Conservation (phyloP, 35 echinoderm and acorn worm species). For the Lytechinus pictus region DNA sequence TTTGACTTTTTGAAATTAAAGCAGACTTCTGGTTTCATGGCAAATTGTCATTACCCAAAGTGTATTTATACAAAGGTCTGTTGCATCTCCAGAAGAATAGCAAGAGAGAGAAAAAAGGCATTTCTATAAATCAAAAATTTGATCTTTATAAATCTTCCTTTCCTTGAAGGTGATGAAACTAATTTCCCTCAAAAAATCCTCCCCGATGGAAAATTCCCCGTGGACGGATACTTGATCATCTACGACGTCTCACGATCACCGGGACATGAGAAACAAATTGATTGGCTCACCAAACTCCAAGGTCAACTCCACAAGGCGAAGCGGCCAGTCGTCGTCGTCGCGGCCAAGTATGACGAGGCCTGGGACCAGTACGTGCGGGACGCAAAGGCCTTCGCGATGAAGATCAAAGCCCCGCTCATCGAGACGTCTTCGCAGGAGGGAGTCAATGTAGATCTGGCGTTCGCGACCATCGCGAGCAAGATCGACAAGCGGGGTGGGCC, state of each 20-base stretch:
- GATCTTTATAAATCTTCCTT: no score
- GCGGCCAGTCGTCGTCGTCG: conserved; percentile 72
- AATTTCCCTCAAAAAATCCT: conserved; percentile 73
- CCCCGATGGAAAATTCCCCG: conserved; percentile 83
- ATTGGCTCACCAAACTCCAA: conserved; percentile 60
- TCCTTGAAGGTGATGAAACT: conserved; percentile 72
- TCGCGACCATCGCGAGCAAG: conserved; percentile 64
- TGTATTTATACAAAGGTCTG: no score
- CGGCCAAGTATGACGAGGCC: conserved; percentile 87
- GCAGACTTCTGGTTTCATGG: no score
- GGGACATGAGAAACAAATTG: conserved; percentile 71
- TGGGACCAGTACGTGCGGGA: conserved; percentile 65
- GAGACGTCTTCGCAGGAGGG: conserved; percentile 88
- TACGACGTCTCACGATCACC: conserved; percentile 77
- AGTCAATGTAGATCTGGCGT: conserved; percentile 89
- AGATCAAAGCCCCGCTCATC: conserved; percentile 66
- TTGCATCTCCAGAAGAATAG: no score
- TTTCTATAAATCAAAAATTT: no score
- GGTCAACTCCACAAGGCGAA: conserved; percentile 65
- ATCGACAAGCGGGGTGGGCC: conserved; percentile 76
- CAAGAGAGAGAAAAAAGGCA: no score
- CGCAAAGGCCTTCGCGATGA: conserved; percentile 56
- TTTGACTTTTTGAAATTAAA: no score
- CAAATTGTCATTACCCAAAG: no score
- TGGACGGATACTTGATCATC: conserved; percentile 87